Conservation (phyloP, 2,888 invertebrate genomes). For the Eilema sororculum region DNA sequence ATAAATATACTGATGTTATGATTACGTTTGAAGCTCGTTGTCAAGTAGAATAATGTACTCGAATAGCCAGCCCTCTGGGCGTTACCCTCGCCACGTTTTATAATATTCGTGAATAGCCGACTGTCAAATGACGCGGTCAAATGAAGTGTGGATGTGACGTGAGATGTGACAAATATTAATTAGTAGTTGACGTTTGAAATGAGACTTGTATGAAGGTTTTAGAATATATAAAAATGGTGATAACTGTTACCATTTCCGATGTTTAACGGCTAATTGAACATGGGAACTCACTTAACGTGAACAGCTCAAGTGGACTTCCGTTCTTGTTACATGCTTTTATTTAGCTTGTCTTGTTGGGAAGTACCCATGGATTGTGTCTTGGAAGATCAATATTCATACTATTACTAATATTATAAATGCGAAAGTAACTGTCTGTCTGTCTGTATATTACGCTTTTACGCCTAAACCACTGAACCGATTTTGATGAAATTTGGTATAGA, state of each 20-base stretch:
- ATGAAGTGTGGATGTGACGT: conserved; percentile 18
- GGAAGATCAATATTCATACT: no score
- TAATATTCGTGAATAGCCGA: conserved; percentile 19
- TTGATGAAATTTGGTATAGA: no score
- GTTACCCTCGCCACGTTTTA: conserved; percentile 14
- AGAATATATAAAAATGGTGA: background rate
- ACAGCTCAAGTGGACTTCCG: background rate
- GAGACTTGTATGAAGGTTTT: background rate
- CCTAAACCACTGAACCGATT: no score
- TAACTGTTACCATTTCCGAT: background rate
- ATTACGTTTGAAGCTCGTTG: no score
- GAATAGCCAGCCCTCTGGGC: background rate
- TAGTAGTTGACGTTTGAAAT: conserved; percentile 11
- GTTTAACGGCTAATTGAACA: background rate
- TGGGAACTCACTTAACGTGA: background rate
- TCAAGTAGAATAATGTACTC: no score
- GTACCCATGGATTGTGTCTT: no score
- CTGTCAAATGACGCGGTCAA: conserved; percentile 18
- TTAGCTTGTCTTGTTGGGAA: no score
- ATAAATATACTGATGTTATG: no score
- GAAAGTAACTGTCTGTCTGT: no score
- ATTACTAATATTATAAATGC: no score
- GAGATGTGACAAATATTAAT: conserved; percentile 25
- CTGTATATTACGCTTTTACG: no score
- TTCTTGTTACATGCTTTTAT: no score